Evolutionary conservation across 2,113 vertebrate genomes (phyloP).

Genomic region (Tychaedon coryphoeus): DNA sequence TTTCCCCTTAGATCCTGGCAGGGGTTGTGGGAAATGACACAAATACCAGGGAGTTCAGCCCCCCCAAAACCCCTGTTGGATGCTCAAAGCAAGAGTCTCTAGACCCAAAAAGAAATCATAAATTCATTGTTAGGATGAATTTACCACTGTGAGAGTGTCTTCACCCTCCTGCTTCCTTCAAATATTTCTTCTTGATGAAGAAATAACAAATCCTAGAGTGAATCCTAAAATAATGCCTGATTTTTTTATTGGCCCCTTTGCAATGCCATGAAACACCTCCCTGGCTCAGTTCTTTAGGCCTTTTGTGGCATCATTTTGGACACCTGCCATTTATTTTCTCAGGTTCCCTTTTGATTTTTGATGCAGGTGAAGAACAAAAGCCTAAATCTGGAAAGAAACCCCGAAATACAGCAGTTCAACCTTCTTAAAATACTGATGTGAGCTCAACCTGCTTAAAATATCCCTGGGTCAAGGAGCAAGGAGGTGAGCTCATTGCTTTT

Average conservation of each 20-base stretch:
- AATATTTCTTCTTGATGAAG: neutral
- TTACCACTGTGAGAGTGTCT: accelerated
- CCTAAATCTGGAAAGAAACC: neutral
- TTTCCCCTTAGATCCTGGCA: neutral
- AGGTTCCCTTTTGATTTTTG: neutral
- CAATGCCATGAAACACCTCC: accelerated
- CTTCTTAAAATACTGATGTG: slow-evolving; percentile 48
- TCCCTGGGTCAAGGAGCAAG: slow-evolving; percentile 36
- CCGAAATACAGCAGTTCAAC: neutral
- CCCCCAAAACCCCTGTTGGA: accelerated
- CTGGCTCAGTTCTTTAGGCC: neutral
- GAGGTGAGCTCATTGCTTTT: slow-evolving; percentile 65
- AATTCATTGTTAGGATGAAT: neutral
- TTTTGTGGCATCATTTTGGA: neutral
- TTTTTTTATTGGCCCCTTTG: neutral
- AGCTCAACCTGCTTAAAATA: slow-evolving; percentile 54
- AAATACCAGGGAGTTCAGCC: neutral
- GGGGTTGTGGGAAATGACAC: neutral
- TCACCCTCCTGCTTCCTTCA: neutral
- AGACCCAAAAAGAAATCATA: neutral
- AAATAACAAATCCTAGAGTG: neutral
- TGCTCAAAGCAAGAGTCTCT: neutral
- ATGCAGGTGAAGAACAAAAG: slow-evolving; percentile 45
- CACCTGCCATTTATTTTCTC: neutral
- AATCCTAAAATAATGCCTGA: neutral